Evolutionary conservation across 2,797 vertebrate genomes (phyloP), one percentile per base, ranked within the genome.

Genomic region (Pygocentrus nattereri): DNA sequence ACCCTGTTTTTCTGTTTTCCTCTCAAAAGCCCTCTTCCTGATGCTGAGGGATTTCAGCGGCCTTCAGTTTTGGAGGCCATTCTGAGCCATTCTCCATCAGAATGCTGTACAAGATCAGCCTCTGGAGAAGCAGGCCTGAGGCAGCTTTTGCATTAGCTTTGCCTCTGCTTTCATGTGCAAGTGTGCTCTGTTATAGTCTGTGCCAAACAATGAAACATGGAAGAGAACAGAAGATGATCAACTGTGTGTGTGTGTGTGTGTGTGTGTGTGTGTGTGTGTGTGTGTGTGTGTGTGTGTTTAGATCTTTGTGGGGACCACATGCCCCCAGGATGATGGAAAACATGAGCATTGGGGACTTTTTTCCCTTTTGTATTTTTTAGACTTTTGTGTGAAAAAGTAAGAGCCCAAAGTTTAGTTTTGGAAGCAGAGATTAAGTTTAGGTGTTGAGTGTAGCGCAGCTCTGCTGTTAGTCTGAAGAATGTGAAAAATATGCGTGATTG

Each of bases 101-200:
- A 81, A 75, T 58, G 62, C 71, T 38, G 64, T n/a, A 54, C 12
- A 38, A 70, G 65, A 44, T 67, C 41, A 68, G 30, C 74, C 68
- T 56, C 31, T 56, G 31, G 67, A 70, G 52, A 65, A 71, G 54
- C 27, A 50, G 56, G 27, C 74, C 74, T 30, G 70, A 31, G 10
- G 11, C 13, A 16, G 44, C 47, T 50, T 54, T 52, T 19, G 3
- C 38, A 23, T 76, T 19, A 61, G 67, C 54, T 44, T 44, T 64
- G 52, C 1, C 49, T 64, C 69, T 13, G 8, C 52, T 19, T 58
- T 56, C n/a, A 21, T 58, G 23, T 58, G 13, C 21, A 58, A 58
- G 52, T 38, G 50, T 56, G 52, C 5, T 38, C 38, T 64, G 27
- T 71, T 76, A 38, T 49, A 27, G 52, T 59, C 34, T 58, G 49